phyloP scores from a whole-genome alignment of 2,113 vertebrate species.

The mouse (Mus musculus) region DNA sequence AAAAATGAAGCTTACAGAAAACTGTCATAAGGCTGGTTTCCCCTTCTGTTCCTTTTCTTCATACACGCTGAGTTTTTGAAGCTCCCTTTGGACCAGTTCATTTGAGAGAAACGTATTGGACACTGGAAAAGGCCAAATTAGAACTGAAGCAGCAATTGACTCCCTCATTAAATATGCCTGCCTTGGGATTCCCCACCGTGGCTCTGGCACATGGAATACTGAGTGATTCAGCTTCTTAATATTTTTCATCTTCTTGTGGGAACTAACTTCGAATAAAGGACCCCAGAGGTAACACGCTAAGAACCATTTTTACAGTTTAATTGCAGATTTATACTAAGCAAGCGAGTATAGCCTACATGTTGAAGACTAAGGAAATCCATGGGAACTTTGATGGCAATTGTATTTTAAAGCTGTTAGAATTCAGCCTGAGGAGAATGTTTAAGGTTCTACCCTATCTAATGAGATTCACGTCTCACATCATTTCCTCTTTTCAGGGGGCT shows the following conservation, averaged over 20 bases:
- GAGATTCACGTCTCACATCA: not conserved
- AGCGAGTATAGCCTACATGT: not conserved
- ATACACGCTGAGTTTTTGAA: slow-evolving; percentile 74
- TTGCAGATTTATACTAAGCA: slow-evolving; percentile 65
- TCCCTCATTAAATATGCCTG: slow-evolving; percentile 72
- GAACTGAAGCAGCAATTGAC: slow-evolving; percentile 1
- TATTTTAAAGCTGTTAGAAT: slow-evolving; percentile 38
- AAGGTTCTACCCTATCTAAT: not conserved
- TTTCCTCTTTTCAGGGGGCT: not conserved
- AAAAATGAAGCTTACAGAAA: slow-evolving; percentile 69
- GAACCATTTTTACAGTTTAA: slow-evolving; percentile 73
- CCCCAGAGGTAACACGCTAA: slow-evolving; percentile 71
- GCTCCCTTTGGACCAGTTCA: not conserved
- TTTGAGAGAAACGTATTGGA: slow-evolving; percentile 70
- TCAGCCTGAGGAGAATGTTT: not conserved
- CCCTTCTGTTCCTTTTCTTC: slow-evolving; percentile 47
- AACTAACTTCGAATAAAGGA: slow-evolving; percentile 67
- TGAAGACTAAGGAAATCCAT: slow-evolving; percentile 62
- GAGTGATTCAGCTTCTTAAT: slow-evolving; percentile 78
- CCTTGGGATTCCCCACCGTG: slow-evolving; percentile 74
- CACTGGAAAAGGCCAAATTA: slow-evolving; percentile 53
- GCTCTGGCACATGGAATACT: slow-evolving; percentile 69
- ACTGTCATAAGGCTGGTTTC: slow-evolving; percentile 63
- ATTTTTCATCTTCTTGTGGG: slow-evolving; percentile 80
- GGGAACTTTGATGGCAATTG: slow-evolving; percentile 52